A percentile compares a stretch with the other conserved stretches of the same genome.
These are phyloP conservation scores for Gulo gulo DNA, from an alignment of 2,113 vertebrate species.

Conservation along the genomic window DNA sequence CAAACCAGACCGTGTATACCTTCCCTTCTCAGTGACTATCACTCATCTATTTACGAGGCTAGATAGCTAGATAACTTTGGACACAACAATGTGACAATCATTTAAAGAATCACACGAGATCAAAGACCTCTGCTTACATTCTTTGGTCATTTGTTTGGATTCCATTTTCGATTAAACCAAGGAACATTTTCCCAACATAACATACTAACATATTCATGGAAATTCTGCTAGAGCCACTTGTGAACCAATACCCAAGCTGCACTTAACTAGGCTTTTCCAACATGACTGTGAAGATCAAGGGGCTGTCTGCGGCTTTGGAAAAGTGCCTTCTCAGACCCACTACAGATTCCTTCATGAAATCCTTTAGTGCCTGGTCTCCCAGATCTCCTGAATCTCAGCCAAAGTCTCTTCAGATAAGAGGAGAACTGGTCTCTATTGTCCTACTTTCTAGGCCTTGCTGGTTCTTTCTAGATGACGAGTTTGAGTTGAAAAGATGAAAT, in stretches of 20 bases:
- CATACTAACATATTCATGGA: neutral
- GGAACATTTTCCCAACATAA: constrained; percentile 42
- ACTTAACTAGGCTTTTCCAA: constrained; percentile 15
- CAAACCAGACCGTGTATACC: constrained; percentile 3
- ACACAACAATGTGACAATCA: constrained; percentile 70
- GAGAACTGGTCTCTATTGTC: neutral
- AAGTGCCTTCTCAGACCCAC: constrained; percentile 54
- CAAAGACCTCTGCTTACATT: constrained; percentile 63
- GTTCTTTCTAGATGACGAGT: neutral
- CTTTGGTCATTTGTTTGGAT: constrained; percentile 70
- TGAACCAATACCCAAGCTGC: neutral
- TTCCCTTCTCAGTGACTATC: constrained; percentile 34
- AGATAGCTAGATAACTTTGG: constrained; percentile 59
- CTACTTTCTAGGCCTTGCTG: neutral
- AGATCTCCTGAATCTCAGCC: constrained; percentile 39
- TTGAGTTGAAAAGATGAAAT: constrained; percentile 5
- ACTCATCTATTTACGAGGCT: constrained; percentile 44
- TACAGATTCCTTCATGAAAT: constrained; percentile 58
- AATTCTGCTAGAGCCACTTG: neutral
- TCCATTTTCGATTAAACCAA: constrained; percentile 72
- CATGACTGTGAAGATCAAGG: constrained; percentile 9
- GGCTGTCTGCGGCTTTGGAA: neutral
- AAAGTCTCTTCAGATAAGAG: constrained; percentile 25
- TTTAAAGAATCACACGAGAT: constrained; percentile 71
- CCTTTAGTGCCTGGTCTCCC: neutral